phyloP scores from a whole-genome alignment of 1,140 invertebrate species.

The Danaus plexippus region DNA sequence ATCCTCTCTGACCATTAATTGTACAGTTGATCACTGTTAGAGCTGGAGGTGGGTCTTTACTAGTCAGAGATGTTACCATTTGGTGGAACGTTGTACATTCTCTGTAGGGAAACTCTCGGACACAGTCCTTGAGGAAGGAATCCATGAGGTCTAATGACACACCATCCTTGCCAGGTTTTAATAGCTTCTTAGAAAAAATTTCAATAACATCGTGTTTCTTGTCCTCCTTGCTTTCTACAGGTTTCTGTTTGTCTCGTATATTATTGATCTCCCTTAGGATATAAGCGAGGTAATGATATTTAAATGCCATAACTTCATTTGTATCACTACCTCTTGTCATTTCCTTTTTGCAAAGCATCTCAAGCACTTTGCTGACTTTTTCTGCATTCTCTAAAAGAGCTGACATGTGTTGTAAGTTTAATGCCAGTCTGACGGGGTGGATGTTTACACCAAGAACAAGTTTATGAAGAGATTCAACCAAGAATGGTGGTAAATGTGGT shows the following conservation, averaged over 20 bases:
- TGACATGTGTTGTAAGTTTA: conserved; percentile 82
- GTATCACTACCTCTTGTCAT: conserved; percentile 87
- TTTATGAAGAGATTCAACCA: conserved; percentile 86
- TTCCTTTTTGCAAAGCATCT: conserved; percentile 88
- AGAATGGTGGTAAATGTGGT: conserved; percentile 80
- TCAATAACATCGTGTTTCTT: conserved; percentile 81
- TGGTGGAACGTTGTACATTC: conserved; percentile 90
- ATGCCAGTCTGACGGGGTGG: conserved; percentile 87
- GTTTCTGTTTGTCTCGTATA: conserved; percentile 75
- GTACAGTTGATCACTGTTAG: conserved; percentile 84
- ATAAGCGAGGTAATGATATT: conserved; percentile 89
- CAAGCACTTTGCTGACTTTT: conserved; percentile 86
- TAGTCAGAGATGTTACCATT: conserved; percentile 82
- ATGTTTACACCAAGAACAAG: conserved; percentile 92
- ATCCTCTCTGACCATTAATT: conserved; percentile 90
- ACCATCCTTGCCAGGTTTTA: conserved; percentile 83
- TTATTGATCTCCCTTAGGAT: conserved; percentile 82
- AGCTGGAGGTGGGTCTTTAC: conserved; percentile 78
- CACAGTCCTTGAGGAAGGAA: conserved; percentile 84
- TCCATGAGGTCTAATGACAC: conserved; percentile 86
- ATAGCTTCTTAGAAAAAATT: conserved; percentile 79
- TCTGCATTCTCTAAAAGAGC: conserved; percentile 81
- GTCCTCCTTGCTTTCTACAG: conserved; percentile 65
- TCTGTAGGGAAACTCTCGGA: conserved; percentile 89
- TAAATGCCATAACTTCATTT: conserved; percentile 95